Percentiles rank a stretch among this genome's conserved stretches.
phyloP scores from a whole-genome alignment of 2,113 vertebrate genomes.

The Poeciliopsis prolifica region DNA sequence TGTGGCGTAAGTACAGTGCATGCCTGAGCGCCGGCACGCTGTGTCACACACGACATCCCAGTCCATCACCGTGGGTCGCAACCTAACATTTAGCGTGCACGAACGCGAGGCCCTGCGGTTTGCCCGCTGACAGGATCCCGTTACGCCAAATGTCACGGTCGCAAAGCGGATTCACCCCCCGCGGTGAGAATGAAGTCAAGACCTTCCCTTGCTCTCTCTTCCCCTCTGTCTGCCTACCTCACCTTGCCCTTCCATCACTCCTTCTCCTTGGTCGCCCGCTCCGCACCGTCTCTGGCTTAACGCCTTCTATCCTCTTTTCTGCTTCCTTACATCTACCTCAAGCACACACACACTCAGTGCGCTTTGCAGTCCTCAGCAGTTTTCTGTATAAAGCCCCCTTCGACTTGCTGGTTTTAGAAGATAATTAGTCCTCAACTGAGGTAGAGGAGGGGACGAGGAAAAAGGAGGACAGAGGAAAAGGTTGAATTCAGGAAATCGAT shows the following conservation, averaged over 20 bases:
- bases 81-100: conserved; percentile 49
- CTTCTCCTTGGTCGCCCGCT: conserved; percentile 17
- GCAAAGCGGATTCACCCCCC: conserved; percentile 70
- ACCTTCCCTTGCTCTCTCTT: conserved; percentile 41
- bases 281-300: conserved; percentile 55
- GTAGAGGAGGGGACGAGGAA: conserved; percentile 38
- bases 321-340: conserved; percentile 62
- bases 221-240: conserved; percentile 27
- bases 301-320: conserved; percentile 68
- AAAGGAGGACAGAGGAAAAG: conserved; percentile 9
- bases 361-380: conserved; percentile 68
- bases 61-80: conserved; percentile 22
- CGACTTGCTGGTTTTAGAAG: conserved; percentile 55
- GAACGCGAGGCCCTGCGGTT: conserved; percentile 28
- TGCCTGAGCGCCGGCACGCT: neutral
- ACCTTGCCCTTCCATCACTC: conserved; percentile 45
- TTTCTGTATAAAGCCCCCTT: conserved; percentile 67
- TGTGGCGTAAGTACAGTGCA: neutral
- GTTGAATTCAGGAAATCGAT: conserved; percentile 39
- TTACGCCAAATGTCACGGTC: conserved; percentile 76
- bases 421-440: conserved; percentile 72
- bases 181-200: conserved; percentile 65
- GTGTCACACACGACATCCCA: neutral
- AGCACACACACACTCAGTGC: conserved; percentile 42
- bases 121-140: conserved; percentile 64